Evolutionary conservation across 2,797 vertebrate species (phyloP), one percentile per base, ranked within the genome.

Genomic region (Ctenopoma multispine): DNA sequence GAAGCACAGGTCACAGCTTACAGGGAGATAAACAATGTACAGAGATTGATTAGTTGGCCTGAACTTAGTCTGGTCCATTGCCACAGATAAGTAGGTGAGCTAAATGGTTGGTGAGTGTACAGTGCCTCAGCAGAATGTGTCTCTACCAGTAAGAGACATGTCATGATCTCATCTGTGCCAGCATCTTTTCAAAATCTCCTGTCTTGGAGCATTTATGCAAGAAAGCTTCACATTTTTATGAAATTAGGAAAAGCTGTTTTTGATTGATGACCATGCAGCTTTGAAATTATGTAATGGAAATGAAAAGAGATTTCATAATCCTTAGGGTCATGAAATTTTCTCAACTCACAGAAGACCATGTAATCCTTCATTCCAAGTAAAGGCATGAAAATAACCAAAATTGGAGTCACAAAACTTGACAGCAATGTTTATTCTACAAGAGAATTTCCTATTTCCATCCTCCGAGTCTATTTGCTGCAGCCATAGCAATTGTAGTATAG

Each of bases 341-440:
- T 69, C 50, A 69, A 63, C 51, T 78, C 57, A 62, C 50, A 54
- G 55, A 73, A 38, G 53, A 60, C 49, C 60, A 61, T 64, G 61
- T 76, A 81, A 85, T 84, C 71, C 65, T 53, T 69, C 59, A 58
- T 67, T 74, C 70, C 6, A 0, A 59, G 62, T 68, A 74, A 79
- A 87, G 71, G 70, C 48, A 20, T 68, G 29, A 78, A 87, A 86
- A 80, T 58, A 72, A 47, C 50, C 5, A 0, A 74, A 85, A 70
- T 58, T 69, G 58, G 55, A 77, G 62, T 83, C 77, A 86, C 79
- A 80, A 57, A 61, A 79, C 81, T 84, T 86, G 76, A 88, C 76
- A 87, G 75, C 47, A 1, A 46, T 84, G 75, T 82, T 86, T 87
- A 77, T 71, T 85, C 78, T 87, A 84, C 62, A 80, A 83, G 77